Percentiles rank a stretch among this genome's conserved stretches.
Conservation (phyloP, 2,113 vertebrate species). For the Oxyura jamaicensis region DNA sequence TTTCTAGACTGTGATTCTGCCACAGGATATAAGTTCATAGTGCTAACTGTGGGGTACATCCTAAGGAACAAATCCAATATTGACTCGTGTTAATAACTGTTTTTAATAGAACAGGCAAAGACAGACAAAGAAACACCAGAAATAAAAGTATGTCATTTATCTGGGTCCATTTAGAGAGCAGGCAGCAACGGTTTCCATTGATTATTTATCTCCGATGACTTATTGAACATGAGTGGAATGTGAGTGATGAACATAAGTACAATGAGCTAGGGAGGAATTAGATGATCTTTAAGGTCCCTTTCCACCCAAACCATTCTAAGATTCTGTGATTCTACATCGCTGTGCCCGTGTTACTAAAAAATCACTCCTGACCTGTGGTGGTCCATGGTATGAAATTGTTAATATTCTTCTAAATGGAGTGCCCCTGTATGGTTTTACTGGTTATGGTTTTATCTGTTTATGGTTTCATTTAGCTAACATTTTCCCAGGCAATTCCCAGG, state of each 20-base stretch:
- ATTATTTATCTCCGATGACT: background rate
- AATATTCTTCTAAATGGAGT: background rate
- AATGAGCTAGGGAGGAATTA: background rate
- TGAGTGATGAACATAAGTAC: rapidly evolving
- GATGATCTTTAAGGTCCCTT: too few relatives aligned
- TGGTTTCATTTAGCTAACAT: background rate
- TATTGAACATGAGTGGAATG: background rate
- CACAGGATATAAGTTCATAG: background rate
- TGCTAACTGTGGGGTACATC: background rate
- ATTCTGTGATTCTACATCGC: too few relatives aligned
- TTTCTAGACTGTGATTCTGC: background rate
- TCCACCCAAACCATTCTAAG: too few relatives aligned
- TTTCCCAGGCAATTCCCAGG: background rate
- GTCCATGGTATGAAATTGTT: background rate
- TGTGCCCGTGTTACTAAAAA: background rate
- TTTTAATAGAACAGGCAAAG: background rate
- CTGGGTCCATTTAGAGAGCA: background rate
- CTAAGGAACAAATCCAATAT: background rate
- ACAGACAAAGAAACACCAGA: background rate
- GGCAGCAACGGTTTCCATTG: background rate
- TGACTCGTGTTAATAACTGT: background rate
- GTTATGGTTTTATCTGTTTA: too few relatives aligned
- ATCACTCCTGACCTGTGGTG: background rate
- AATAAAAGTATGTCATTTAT: background rate
- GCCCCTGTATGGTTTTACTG: background rate